phyloP scores from a whole-genome alignment of 2,113 vertebrate genomes.

The Carlito syrichta region DNA sequence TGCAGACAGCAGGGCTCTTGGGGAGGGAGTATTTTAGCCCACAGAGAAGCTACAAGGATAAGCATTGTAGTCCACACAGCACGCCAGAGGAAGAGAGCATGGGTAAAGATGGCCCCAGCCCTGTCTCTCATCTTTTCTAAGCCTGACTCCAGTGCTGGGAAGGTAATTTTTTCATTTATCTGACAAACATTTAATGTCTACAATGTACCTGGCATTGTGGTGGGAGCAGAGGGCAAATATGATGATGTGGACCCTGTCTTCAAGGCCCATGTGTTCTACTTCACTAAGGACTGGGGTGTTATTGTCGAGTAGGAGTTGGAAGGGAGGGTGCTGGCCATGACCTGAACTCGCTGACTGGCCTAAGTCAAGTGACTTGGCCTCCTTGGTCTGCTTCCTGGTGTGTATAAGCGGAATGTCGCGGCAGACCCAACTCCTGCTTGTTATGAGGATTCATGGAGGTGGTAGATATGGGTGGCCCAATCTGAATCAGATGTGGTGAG shows the following conservation, averaged over 20 bases:
- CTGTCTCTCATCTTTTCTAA: not conserved
- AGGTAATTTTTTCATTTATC: not conserved
- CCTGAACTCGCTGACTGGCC: not conserved
- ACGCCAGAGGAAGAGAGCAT: too few species aligned
- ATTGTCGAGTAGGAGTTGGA: fast-evolving
- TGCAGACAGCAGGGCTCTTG: not conserved
- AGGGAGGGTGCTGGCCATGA: not conserved
- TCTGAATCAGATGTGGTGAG: not conserved
- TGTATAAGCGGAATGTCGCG: not conserved
- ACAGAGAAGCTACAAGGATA: not conserved
- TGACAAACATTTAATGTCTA: not conserved
- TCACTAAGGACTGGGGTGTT: not conserved
- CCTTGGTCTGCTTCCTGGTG: not conserved
- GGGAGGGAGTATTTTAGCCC: not conserved
- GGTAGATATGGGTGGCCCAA: not conserved
- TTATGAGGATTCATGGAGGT: not conserved
- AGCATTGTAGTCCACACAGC: not conserved
- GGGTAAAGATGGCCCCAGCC: not conserved
- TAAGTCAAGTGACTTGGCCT: not conserved
- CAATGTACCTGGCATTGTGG: not conserved
- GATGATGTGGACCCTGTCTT: not conserved
- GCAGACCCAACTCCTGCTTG: not conserved
- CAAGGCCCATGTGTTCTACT: not conserved
- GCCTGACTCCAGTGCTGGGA: not conserved
- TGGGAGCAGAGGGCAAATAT: not conserved